phyloP scores from a whole-genome alignment of 1,140 invertebrate species.

The Metaphire vulgaris region DNA sequence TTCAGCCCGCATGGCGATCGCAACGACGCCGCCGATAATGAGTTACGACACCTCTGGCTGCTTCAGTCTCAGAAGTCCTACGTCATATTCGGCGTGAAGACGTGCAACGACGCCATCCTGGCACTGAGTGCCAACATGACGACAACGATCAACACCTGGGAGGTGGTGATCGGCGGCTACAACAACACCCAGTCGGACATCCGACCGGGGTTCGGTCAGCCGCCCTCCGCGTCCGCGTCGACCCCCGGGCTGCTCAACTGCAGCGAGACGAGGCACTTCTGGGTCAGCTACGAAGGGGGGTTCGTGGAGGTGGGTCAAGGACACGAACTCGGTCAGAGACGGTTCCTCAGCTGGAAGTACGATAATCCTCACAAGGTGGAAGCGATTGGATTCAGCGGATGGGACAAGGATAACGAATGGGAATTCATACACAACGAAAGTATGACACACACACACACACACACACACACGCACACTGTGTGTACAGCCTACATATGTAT shows the following conservation, averaged over 20 bases:
- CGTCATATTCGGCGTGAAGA: not conserved
- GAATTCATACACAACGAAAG: not conserved
- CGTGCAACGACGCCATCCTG: slow-evolving; percentile 3
- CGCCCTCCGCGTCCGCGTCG: not conserved
- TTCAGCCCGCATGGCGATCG: not conserved
- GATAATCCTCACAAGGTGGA: not conserved
- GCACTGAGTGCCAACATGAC: not conserved
- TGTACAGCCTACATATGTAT: not conserved
- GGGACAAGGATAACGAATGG: not conserved
- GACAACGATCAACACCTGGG: not conserved
- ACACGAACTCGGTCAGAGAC: not conserved
- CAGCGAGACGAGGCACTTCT: slow-evolving; percentile 6
- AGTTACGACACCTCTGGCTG: slow-evolving; percentile 7
- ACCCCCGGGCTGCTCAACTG: slow-evolving; percentile 3
- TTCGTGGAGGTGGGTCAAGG: slow-evolving; percentile 10
- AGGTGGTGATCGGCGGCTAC: slow-evolving; percentile 9
- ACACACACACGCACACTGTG: not conserved
- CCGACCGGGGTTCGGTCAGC: not conserved
- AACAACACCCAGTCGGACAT: slow-evolving; percentile 2
- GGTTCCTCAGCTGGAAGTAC: not conserved
- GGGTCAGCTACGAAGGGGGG: slow-evolving; percentile 11
- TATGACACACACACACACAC: not conserved
- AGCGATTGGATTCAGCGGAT: not conserved
- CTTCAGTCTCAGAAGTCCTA: not conserved
- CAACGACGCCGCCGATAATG: not conserved